Conservation (phyloP, 2,113 vertebrate genomes). For the Microcebus ravelobensis region DNA sequence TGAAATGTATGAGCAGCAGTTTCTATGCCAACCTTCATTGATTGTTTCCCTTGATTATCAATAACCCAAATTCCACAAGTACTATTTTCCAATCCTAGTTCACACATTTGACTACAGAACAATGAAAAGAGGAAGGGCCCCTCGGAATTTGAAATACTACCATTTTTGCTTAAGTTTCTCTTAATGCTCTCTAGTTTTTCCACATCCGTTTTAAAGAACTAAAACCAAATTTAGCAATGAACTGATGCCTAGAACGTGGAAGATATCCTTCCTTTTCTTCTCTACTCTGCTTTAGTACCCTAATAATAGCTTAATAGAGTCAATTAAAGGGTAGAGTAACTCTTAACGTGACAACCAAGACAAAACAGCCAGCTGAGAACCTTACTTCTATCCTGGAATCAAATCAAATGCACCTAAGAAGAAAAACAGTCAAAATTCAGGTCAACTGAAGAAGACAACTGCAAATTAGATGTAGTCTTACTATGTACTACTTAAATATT, state of each 20-base stretch:
- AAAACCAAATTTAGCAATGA: conserved; percentile 48
- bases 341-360: not conserved
- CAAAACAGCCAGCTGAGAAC: not conserved
- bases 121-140: conserved; percentile 6
- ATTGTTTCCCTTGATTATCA: not conserved
- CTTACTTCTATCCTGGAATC: conserved; percentile 15
- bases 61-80: not conserved
- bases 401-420: conserved; percentile 33
- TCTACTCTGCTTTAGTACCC: not conserved
- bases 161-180: conserved; percentile 27
- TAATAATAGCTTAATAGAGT: not conserved
- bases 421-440: not conserved
- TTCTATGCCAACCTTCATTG: not conserved
- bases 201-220: conserved; percentile 2
- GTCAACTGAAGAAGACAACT: not conserved
- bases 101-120: not conserved
- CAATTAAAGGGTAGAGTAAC: not conserved
- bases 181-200: conserved; percentile 22
- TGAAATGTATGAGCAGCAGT: not conserved
- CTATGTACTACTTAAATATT: not conserved
- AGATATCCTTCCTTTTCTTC: not conserved
- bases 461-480: not conserved
- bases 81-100: not conserved
- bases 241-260: not conserved
- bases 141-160: conserved; percentile 12